Evolutionary conservation across 2,888 invertebrate genomes (phyloP).

Genomic region (Agonopterix alstromeriana): DNA sequence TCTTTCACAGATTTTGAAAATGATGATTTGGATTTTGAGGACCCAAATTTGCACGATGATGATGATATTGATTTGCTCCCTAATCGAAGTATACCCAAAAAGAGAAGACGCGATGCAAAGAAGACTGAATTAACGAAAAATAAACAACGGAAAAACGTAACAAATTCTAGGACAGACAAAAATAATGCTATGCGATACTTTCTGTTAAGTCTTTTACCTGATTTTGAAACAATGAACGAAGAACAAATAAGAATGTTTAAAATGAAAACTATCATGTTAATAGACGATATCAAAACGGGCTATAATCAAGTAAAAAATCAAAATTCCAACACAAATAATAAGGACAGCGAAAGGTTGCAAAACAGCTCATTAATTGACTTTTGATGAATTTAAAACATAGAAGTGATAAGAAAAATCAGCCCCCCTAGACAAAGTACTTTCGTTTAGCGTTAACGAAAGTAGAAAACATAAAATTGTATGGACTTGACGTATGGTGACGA

Average conservation of each 20-base stretch:
- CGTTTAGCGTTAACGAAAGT: too few species aligned
- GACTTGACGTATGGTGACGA: too few species aligned
- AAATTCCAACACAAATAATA: slow-evolving; percentile 1
- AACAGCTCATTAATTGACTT: slow-evolving; percentile 27
- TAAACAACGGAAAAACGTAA: neutral
- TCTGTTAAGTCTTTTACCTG: slow-evolving; percentile 28
- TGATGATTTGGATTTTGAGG: neutral
- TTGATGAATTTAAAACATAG: slow-evolving; percentile 21
- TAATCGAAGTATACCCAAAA: too few species aligned
- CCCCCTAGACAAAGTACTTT: too few species aligned
- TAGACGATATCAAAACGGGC: slow-evolving; percentile 26
- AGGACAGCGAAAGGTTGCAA: slow-evolving; percentile 19
- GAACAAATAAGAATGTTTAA: slow-evolving; percentile 30
- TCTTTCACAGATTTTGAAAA: neutral
- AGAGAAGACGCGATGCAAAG: neutral
- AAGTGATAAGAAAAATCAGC: too few species aligned
- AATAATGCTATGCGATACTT: slow-evolving; percentile 22
- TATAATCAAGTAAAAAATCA: slow-evolving; percentile 8
- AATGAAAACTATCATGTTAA: slow-evolving; percentile 29
- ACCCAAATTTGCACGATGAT: slow-evolving; percentile 2
- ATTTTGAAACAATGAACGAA: slow-evolving; percentile 30
- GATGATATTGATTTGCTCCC: neutral
- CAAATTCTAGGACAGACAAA: too few species aligned
- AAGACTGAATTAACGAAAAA: too few species aligned
- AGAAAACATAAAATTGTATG: too few species aligned